Evolutionary conservation across 2,113 vertebrate species (phyloP).

Genomic region (Syngnathoides biaculeatus): DNA sequence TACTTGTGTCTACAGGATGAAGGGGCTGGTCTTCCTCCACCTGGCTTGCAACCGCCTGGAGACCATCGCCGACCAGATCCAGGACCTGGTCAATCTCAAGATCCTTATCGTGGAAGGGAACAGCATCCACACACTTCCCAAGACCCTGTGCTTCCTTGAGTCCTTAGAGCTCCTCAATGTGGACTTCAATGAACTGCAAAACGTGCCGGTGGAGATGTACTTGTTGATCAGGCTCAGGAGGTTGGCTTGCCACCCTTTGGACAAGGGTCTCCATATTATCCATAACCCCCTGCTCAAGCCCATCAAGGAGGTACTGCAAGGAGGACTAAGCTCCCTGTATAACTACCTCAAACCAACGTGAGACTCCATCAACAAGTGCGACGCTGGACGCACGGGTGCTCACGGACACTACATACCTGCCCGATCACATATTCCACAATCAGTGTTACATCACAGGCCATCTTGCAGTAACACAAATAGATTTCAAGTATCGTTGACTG

Average conservation of each 20-base stretch:
- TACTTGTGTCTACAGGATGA: slow-evolving; percentile 83
- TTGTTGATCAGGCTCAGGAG: slow-evolving; percentile 74
- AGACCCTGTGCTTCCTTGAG: slow-evolving; percentile 79
- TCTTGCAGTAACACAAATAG: neutral
- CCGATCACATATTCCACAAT: neutral
- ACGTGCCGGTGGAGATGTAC: slow-evolving; percentile 81
- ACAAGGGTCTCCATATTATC: slow-evolving; percentile 89
- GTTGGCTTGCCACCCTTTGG: slow-evolving; percentile 88
- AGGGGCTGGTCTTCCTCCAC: slow-evolving; percentile 85
- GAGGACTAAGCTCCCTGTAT: slow-evolving; percentile 82
- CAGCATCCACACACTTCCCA: slow-evolving; percentile 79
- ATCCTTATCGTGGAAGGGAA: slow-evolving; percentile 90
- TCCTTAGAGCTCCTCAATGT: slow-evolving; percentile 86
- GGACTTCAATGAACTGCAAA: slow-evolving; percentile 87
- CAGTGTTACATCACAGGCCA: neutral
- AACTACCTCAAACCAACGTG: slow-evolving; percentile 85
- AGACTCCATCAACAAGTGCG: slow-evolving; percentile 17
- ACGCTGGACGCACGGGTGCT: neutral
- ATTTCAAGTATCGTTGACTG: slow-evolving; percentile 12
- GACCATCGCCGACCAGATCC: slow-evolving; percentile 86
- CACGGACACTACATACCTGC: neutral
- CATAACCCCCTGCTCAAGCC: slow-evolving; percentile 88
- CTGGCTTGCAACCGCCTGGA: slow-evolving; percentile 88
- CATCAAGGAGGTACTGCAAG: slow-evolving; percentile 82
- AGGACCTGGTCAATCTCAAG: slow-evolving; percentile 82